A percentile compares a stretch with the other conserved stretches of the same genome.
Evolutionary conservation across 2,888 invertebrate species (phyloP).

Genomic region (Volucella inanis): DNA sequence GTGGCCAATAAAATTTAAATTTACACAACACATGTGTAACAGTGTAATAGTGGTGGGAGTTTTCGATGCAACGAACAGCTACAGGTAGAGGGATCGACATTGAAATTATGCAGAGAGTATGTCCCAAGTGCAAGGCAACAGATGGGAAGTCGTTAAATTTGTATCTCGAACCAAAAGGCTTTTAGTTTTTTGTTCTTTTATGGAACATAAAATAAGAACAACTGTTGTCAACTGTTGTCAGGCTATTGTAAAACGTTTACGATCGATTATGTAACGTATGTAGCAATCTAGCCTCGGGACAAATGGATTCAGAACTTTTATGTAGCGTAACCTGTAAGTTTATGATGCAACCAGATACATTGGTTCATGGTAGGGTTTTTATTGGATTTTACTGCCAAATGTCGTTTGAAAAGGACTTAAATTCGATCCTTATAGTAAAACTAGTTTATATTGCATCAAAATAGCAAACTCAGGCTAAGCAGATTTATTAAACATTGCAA

Average conservation of each 20-base stretch:
- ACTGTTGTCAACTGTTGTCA: slow-evolving; percentile 37
- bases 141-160: slow-evolving; percentile 51
- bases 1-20: slow-evolving; percentile 71
- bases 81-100: slow-evolving; percentile 8
- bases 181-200: slow-evolving; percentile 35
- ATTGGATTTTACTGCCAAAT: too few species aligned
- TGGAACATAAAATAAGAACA: slow-evolving; percentile 11
- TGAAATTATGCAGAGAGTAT: slow-evolving; percentile 35
- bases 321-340: too few species aligned
- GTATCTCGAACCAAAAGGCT: slow-evolving; percentile 16
- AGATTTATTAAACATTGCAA: too few species aligned
- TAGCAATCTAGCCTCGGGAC: neutral
- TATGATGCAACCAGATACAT: too few species aligned
- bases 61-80: neutral
- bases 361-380: too few species aligned
- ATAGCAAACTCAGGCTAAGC: too few species aligned
- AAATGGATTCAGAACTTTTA: too few species aligned
- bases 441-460: too few species aligned
- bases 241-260: slow-evolving; percentile 4
- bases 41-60: slow-evolving; percentile 12
- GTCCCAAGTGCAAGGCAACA: slow-evolving; percentile 48
- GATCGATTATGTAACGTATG: slow-evolving; percentile 43
- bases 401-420: too few species aligned
- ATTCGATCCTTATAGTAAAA: too few species aligned
- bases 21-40: slow-evolving; percentile 46